A percentile compares a stretch with the other conserved stretches of the same genome.
Evolutionary conservation across 1,140 invertebrate species (phyloP).

Genomic region (Anoplolepis gracilipes): DNA sequence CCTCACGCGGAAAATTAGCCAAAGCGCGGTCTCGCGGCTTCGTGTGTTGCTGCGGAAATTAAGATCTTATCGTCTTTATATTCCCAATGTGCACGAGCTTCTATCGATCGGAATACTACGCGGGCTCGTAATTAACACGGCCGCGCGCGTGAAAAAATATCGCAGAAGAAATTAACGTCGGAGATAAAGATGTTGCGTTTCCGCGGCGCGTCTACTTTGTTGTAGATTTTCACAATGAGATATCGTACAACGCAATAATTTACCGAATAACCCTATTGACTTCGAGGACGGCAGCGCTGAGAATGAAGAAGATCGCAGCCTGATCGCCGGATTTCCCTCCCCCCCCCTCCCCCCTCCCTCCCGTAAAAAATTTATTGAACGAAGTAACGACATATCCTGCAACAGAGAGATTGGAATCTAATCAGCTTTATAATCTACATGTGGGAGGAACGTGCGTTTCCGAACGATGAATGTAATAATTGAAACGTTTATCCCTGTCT

Average conservation of each 20-base stretch:
- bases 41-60: slow-evolving; percentile 32
- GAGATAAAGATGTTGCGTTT: slow-evolving; percentile 48
- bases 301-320: neutral
- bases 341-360: too few species aligned
- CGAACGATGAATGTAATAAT: slow-evolving; percentile 29
- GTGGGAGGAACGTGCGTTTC: neutral
- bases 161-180: slow-evolving; percentile 49
- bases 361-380: neutral
- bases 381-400: slow-evolving; percentile 10
- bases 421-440: neutral
- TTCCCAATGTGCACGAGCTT: slow-evolving; percentile 33
- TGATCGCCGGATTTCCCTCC: slow-evolving; percentile 27
- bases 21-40: slow-evolving; percentile 25
- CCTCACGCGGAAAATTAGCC: slow-evolving; percentile 50
- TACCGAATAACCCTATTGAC: slow-evolving; percentile 50
- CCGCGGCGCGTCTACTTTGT: slow-evolving; percentile 9
- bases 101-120: slow-evolving; percentile 38
- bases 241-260: slow-evolving; percentile 36
- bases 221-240: slow-evolving; percentile 46
- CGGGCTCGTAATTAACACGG: slow-evolving; percentile 45
- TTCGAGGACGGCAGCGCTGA: slow-evolving; percentile 10
- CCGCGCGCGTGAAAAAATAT: slow-evolving; percentile 46
- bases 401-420: slow-evolving; percentile 19
- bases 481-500: slow-evolving; percentile 27
- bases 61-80: slow-evolving; percentile 47